phyloP scores from a whole-genome alignment of 1,140 invertebrate species.

The Trichonephila inaurata region DNA sequence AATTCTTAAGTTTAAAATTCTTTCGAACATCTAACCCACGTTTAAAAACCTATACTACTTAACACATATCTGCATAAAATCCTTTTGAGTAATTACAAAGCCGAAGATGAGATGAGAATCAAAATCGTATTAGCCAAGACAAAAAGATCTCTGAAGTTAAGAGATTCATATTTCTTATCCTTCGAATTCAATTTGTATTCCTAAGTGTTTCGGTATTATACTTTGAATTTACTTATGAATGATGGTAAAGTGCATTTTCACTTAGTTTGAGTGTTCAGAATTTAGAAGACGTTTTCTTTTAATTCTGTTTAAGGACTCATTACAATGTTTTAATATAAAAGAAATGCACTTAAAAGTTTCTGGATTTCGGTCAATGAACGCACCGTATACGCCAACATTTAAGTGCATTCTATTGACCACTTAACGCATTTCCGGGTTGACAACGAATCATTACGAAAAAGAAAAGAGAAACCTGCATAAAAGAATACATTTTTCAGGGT shows the following conservation, averaged over 20 bases:
- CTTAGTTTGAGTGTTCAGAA: constrained; percentile 12
- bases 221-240: constrained; percentile 2
- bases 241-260: neutral
- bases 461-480: constrained; percentile 14
- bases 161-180: neutral
- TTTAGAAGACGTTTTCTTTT: constrained; percentile 3
- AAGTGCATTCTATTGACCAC: constrained; percentile 39
- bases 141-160: neutral
- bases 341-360: constrained; percentile 2
- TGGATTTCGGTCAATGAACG: constrained; percentile 13
- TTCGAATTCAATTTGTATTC: neutral
- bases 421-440: constrained; percentile 43
- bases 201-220: neutral
- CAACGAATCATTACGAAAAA: neutral
- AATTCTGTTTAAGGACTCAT: constrained; percentile 21
- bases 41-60: too few species aligned
- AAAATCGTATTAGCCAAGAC: neutral
- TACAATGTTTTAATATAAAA: constrained; percentile 6
- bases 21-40: too few species aligned
- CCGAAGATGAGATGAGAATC: neutral
- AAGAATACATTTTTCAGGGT: constrained; percentile 23
- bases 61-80: too few species aligned
- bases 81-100: too few species aligned
- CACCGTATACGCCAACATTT: neutral
- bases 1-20: too few species aligned